Evolutionary conservation across 2,113 vertebrate species (phyloP), one percentile per base, ranked within the genome.

Genomic region (Anser cygnoides): DNA sequence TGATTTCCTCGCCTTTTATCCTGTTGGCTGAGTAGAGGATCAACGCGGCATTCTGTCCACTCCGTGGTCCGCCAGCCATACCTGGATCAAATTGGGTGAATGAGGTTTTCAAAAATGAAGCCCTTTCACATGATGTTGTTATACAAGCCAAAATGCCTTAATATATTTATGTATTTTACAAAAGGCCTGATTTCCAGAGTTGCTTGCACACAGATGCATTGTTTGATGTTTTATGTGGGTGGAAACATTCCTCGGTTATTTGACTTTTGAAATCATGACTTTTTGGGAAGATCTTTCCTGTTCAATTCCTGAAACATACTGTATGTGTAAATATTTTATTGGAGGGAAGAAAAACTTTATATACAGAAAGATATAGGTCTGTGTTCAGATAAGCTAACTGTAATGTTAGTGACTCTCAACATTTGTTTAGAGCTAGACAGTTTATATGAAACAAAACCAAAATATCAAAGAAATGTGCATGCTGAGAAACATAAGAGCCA

Each of bases 11-110:
- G 97, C 41, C 99, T 97, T 92, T 99, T 99, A 96, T 99, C 99
- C 96, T 99, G 99, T 41, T 99, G 99, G 92, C 98, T 99, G 7
- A 99, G 99, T 95, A 99, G 96, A 46, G 98, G 94, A 93, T 99
- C 99, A 0, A 99, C 98, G 2, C 98, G 98, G 72, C 99, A 99
- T 80, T 99, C 99, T 1, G 98, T 98, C 99, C 99, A 99, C 94
- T 99, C 99, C 0, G 99, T 98, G 71, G 98, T 98, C 92, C 98
- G 98, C 99, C 99, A 99, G 23, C 98, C 97, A 25, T 98, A 99
- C 77, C 99, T 99, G 66, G 29, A 44, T 9, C 57, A 84, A 84
- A 91, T 52, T 58, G 31, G 44, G 44, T 28, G 58, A n/a, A 25
- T 5, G 39, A 6, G 3, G 7, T 57, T 18, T 74, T 85, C 14